Evolutionary conservation across 2,113 vertebrate species (phyloP).

Genomic region (Polypterus bichir): DNA sequence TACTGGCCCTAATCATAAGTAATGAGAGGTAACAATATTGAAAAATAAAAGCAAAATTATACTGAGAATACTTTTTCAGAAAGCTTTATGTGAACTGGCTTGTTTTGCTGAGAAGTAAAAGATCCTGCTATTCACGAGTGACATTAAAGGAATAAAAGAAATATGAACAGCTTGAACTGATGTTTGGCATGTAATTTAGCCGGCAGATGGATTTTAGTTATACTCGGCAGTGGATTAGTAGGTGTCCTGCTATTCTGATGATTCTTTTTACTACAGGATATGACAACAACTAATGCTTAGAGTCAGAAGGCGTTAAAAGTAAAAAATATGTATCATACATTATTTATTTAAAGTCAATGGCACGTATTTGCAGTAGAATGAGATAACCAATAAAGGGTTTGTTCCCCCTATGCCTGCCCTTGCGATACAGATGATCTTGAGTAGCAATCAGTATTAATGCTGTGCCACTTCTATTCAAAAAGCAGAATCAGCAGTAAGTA

Average conservation of each 20-base stretch:
- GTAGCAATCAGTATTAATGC: no score
- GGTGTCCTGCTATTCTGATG: constrained; percentile 34
- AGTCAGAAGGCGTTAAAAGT: constrained; percentile 31
- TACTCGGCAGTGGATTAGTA: constrained; percentile 51
- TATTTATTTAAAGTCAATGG: neutral
- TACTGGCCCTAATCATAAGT: no score
- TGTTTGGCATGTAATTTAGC: constrained; percentile 48
- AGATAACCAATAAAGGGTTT: neutral
- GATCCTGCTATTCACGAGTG: constrained; percentile 34
- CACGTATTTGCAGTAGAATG: neutral
- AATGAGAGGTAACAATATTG: no score
- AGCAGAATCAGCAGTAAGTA: no score
- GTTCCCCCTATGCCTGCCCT: no score
- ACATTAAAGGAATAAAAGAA: constrained; percentile 23
- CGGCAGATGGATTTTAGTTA: constrained; percentile 54
- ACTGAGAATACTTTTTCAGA: neutral
- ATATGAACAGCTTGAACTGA: constrained; percentile 37
- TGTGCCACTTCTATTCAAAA: no score
- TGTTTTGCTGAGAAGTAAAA: constrained; percentile 24
- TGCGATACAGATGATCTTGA: no score
- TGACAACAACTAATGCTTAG: constrained; percentile 36
- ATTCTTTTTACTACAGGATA: constrained; percentile 38
- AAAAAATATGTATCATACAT: constrained; percentile 5
- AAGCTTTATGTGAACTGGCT: neutral
- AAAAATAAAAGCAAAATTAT: neutral